Percentiles rank a stretch among this genome's conserved stretches.
Conservation (phyloP, 2,113 vertebrate species). For the Mastomys natalensis region DNA sequence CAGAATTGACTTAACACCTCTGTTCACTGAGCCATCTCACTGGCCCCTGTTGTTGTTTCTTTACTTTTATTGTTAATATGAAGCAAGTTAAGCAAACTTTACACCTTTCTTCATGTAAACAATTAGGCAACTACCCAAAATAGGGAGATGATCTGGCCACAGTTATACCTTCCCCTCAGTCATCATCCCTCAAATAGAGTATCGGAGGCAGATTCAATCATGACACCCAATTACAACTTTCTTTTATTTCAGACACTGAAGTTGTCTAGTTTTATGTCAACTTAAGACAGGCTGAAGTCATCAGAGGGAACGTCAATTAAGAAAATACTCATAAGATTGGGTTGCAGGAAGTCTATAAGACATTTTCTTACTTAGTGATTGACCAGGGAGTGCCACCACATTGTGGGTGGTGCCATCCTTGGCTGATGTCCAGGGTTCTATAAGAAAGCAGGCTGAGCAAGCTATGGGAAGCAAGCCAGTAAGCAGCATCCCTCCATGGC, state of each 20-base stretch:
- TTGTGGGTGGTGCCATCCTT: neutral
- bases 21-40: neutral
- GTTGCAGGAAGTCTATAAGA: neutral
- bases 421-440: neutral
- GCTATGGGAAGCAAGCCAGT: too few species aligned
- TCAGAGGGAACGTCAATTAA: neutral
- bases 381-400: neutral
- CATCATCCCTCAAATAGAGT: neutral
- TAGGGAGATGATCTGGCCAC: neutral
- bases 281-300: too few species aligned
- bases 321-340: neutral
- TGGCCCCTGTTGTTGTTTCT: neutral
- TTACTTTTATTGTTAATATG: neutral
- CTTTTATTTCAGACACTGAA: neutral
- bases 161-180: neutral
- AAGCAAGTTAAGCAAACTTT: neutral
- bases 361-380: neutral
- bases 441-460: neutral
- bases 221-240: neutral
- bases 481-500: too few species aligned
- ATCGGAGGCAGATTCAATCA: neutral
- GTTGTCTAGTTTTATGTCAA: neutral
- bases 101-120: neutral
- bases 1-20: neutral
- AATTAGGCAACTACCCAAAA: neutral